Conservation (phyloP, 2,797 vertebrate species). For the Sandelia bainsii region DNA sequence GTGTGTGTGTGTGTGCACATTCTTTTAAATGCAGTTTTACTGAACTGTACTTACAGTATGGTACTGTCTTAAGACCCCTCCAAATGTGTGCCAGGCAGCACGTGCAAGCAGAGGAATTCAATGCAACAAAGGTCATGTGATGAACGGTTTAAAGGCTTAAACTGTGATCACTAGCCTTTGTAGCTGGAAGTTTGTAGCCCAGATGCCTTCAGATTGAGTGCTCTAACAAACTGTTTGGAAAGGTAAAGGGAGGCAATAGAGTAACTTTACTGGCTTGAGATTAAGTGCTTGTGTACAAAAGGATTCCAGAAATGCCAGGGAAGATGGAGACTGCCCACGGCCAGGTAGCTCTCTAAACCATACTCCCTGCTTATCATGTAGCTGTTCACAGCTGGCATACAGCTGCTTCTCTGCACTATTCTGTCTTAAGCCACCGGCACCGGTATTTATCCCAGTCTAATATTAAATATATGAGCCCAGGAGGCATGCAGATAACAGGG, state of each 20-base stretch:
- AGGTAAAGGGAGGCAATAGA: slow-evolving; percentile 48
- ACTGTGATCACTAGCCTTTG: slow-evolving; percentile 42
- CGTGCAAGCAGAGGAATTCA: slow-evolving; percentile 32
- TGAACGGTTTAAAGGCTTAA: slow-evolving; percentile 42
- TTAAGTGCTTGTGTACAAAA: slow-evolving; percentile 74
- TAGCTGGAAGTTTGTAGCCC: slow-evolving; percentile 44
- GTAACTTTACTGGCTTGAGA: slow-evolving; percentile 67
- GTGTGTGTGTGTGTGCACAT: slow-evolving; percentile 15
- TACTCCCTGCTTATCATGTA: slow-evolving; percentile 53
- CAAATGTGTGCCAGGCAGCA: slow-evolving; percentile 9
- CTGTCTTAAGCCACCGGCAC: slow-evolving; percentile 34
- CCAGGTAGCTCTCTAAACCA: slow-evolving; percentile 72
- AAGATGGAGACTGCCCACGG: slow-evolving; percentile 59
- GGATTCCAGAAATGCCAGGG: slow-evolving; percentile 74
- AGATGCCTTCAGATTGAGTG: slow-evolving; percentile 44
- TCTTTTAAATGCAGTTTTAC: slow-evolving; percentile 11
- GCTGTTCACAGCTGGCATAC: slow-evolving; percentile 69
- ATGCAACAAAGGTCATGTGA: slow-evolving; percentile 39
- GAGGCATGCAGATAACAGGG: slow-evolving; percentile 22
- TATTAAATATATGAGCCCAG: slow-evolving; percentile 30
- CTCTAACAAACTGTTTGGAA: slow-evolving; percentile 59
- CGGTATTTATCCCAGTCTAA: slow-evolving; percentile 26
- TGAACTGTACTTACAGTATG: slow-evolving; percentile 1
- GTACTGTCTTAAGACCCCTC: slow-evolving; percentile 7
- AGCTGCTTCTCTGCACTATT: slow-evolving; percentile 58